Evolutionary conservation across 2,797 vertebrate species (phyloP), one percentile per base, ranked within the genome.

Genomic region (Anguilla pacifica): DNA sequence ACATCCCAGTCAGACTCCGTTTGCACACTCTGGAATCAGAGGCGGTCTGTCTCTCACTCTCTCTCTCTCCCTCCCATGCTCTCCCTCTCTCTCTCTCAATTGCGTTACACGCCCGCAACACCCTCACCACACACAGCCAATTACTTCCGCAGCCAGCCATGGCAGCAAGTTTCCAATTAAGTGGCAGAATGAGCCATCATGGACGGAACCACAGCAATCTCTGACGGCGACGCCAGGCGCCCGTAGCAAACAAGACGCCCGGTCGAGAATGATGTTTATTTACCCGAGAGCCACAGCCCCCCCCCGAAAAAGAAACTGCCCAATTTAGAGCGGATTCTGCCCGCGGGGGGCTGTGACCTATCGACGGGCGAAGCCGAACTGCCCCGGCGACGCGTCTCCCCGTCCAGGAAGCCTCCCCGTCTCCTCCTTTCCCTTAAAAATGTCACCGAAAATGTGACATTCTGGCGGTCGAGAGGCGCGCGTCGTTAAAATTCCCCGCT

Each of bases 81-180:
- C 67, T 74, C 31, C 1, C 31, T 39, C 31, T 74, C 72, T 74
- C 77, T 35, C 22, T 46, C 19, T 49, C 77, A 9, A 22, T 1
- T 17, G 4, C 19, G 39, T 79, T 79, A 88, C 70, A 2, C 85
- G 61, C 28, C 31, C 77, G 87, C 70, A 0, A 3, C 84, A 88
- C 74, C 86, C 88, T 86, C 1, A 2, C 82, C 7, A 72, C 64
- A 51, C 87, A 91, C 88, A 88, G 91, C 82, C 90, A 89, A 91
- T 93, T 93, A 92, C 87, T 88, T 86, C 22, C 15, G 85, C 90
- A 88, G 91, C 6, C 49, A 94, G 89, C 59, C 90, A 85, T 79
- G 86, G 89, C 89, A 72, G 49, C 83, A 19, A 86, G 87, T 85
- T 67, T 93, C 90, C 89, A 93, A 91, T 91, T 92, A 93, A 79